Conservation (phyloP, 2,888 invertebrate species). For the Eristalis arbustorum region DNA sequence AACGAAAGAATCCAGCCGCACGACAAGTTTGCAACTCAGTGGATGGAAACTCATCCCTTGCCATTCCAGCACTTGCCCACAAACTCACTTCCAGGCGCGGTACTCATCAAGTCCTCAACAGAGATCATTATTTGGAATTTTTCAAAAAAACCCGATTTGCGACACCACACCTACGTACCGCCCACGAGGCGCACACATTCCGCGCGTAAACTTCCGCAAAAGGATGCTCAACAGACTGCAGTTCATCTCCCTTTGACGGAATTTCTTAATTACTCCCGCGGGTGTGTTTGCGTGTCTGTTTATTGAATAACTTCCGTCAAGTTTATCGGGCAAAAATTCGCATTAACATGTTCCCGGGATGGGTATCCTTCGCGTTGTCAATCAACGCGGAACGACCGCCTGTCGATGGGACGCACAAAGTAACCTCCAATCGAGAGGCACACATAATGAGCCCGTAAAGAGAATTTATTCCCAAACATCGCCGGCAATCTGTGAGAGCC, state of each 20-base stretch:
- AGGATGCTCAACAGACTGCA: background rate
- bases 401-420: background rate
- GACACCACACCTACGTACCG: background rate
- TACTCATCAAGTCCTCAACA: background rate
- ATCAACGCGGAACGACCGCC: no score
- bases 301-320: background rate
- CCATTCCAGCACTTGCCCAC: background rate
- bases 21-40: no score
- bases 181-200: background rate
- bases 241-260: background rate
- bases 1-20: no score
- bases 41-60: no score
- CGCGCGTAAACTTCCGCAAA: background rate
- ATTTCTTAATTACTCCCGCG: background rate
- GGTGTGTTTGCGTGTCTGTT: background rate
- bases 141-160: background rate
- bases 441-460: conserved; percentile 8
- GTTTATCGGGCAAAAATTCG: background rate
- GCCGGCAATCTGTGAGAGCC: background rate
- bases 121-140: background rate
- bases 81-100: background rate
- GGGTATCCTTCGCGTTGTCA: background rate
- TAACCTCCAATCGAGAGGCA: background rate
- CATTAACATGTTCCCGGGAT: background rate
- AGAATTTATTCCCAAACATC: conserved; percentile 6